Base-by-base conservation (phyloP, 2,797 vertebrate species). In the Darevskia mixta region DNA sequence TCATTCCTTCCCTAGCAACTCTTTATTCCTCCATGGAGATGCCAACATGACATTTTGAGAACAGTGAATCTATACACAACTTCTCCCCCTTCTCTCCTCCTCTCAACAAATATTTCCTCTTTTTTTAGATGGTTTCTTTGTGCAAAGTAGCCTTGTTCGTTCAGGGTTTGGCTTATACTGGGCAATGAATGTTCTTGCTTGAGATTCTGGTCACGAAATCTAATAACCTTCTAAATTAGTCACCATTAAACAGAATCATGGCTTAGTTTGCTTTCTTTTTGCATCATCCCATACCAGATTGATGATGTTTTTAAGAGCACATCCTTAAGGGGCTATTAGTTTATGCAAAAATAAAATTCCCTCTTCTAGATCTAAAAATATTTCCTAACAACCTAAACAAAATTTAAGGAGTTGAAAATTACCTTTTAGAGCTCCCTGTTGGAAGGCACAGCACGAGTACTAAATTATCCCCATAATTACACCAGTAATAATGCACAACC, bases 301-400 rank as follows among this genome's bases (percentile, higher is more conserved):
- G 79, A 89, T 89, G 83, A 32, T 86, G 69, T 76, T 93, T 93
- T 87, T 86, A 93, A 92, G 90, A 82, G 91, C 86, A 69, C 83
- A 90, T 90, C 64, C 88, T 91, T 90, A 87, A 86, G 90, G 87
- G 90, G 76, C 87, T 86, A 92, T 89, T 90, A 92, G 90, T 85
- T 87, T 81, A 89, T 88, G 89, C 85, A 85, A 89, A 83, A 82
- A 88, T 82, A 85, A 88, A 88, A 90, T 90, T 90, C 87, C 78
- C 79, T 90, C 89, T 90, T 85, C 87, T 86, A 79, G 86, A 61
- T 85, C 87, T 89, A 86, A 89, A 89, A 89, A 89, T 89, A 89
- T 89, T 81, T 86, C 83, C 83, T 86, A 89, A 89, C 88, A 89
- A 89, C 83, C 88, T 89, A 89, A 89, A 86, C 88, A 89, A 89